A percentile compares a stretch with the other conserved stretches of the same genome.
Conservation (phyloP, 2,888 invertebrate genomes). For the Eurytoma adleriae region DNA sequence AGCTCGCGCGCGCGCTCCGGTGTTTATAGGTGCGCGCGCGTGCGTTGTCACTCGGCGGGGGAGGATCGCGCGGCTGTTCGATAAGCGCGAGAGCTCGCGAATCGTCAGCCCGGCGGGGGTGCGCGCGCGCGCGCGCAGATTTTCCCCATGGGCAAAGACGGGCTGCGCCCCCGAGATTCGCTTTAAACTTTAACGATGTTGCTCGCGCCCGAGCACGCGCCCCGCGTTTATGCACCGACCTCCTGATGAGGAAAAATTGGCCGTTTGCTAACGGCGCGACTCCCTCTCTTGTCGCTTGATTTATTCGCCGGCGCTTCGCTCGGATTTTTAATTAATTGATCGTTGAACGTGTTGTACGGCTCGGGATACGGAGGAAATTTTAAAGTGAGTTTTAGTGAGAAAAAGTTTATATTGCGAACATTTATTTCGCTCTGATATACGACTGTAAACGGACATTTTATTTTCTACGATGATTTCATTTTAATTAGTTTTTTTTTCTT, state of each 20-base stretch:
- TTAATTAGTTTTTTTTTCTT: no score
- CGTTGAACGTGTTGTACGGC: neutral
- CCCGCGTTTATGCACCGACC: neutral
- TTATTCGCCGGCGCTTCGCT: neutral
- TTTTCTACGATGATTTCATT: neutral
- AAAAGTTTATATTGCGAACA: neutral
- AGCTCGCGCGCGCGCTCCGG: neutral
- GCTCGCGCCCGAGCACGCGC: neutral
- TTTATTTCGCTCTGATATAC: no score
- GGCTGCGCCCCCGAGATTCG: slow-evolving; percentile 17
- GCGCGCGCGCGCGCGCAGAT: slow-evolving; percentile 11
- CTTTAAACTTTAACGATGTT: slow-evolving; percentile 38
- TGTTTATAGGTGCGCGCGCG: slow-evolving; percentile 16
- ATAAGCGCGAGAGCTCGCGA: slow-evolving; percentile 31
- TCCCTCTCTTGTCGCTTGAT: neutral
- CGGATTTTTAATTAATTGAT: neutral
- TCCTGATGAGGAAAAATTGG: slow-evolving; percentile 3
- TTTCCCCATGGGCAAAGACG: slow-evolving; percentile 36
- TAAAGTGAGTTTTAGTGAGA: neutral
- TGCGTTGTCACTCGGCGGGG: slow-evolving; percentile 22
- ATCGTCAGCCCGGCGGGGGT: slow-evolving; percentile 20
- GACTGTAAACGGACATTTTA: neutral
- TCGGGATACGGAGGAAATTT: neutral
- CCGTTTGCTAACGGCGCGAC: neutral
- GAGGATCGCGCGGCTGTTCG: slow-evolving; percentile 19